These are phyloP conservation scores for Solenopsis invicta DNA, from an alignment of 1,140 invertebrate species.

Conservation along the genomic window DNA sequence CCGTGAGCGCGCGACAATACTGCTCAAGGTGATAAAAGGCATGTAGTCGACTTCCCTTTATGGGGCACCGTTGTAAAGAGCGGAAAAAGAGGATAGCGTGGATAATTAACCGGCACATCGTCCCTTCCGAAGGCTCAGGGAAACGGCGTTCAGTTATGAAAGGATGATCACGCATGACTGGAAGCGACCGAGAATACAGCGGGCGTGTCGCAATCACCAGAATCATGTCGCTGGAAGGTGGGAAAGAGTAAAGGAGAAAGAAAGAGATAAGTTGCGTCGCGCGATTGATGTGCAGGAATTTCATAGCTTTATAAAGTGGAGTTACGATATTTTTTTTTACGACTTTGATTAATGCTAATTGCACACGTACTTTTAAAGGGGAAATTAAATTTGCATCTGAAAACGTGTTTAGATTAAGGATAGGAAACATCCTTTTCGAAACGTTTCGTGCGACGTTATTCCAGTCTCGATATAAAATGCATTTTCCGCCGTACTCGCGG, in stretches of 20 bases:
- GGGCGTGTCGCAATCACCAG: conserved; percentile 3
- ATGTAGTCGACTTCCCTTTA: conserved; percentile 74
- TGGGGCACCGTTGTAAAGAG: conserved; percentile 68
- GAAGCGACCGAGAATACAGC: conserved; percentile 11
- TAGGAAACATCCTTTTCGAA: no score
- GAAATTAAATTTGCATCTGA: neutral
- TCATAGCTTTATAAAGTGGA: conserved; percentile 33
- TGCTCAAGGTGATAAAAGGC: conserved; percentile 74
- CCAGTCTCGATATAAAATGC: neutral
- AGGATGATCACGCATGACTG: conserved; percentile 44
- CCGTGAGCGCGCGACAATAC: conserved; percentile 65
- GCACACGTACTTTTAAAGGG: neutral
- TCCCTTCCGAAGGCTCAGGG: conserved; percentile 27
- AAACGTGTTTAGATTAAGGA: neutral
- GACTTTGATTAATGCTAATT: conserved; percentile 16
- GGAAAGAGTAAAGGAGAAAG: neutral
- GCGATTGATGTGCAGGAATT: neutral
- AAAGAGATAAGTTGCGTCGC: neutral
- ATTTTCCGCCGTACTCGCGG: neutral
- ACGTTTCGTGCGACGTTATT: neutral
- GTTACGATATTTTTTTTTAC: neutral
- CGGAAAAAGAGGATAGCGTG: conserved; percentile 75
- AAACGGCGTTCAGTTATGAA: conserved; percentile 51
- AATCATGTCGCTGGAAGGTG: neutral
- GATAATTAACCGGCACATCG: conserved; percentile 74